Base-by-base conservation (phyloP, 2,113 vertebrate genomes). In the Halcyon malimbica region DNA sequence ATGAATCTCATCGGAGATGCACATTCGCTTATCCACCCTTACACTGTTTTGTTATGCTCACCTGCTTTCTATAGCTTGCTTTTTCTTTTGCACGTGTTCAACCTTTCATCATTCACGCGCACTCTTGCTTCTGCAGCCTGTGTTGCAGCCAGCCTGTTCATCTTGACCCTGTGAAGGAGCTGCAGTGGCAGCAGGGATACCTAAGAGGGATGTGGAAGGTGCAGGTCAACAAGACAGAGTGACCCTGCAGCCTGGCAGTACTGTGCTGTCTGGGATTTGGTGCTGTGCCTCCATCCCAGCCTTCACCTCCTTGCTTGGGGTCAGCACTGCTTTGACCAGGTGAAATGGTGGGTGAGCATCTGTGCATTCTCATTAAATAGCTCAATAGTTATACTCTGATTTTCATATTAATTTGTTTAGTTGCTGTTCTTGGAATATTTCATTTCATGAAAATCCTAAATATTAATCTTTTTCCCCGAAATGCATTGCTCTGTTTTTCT, bases 11-110 rank as follows among this genome's bases (percentile, higher is more conserved):
- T 37, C 26, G 41, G 39, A 64, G 62, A 82, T 4, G 4, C 23
- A 15, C 4, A 2, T 39, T 31, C 15, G 6, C 21, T 95, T 26
- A 48, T 29, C 65, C 80, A 64, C 42, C 62, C 62, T 75, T 44
- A 15, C 0, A 0, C 2, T 51, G 73, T 39, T 84, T 21, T 59
- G 20, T 48, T 85, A 25, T 11, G 33, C 68, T 77, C 6, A 1
- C 42, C 65, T 63, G 51, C 20, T 87, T 59, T 75, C 80, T 51
- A 4, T 25, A 39, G 33, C 29, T 84, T 67, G 44, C 25, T 56
- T 59, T 74, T 74, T 24, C 37, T 79, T 56, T 69, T 29, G 25
- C 4, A 1, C 0, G 0, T 4, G 13, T 75, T 62, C 50, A 37
- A 51, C 46, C 11, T 87, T 63, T 46, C 10, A 26, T 41, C 23